Conservation (phyloP, 2,888 invertebrate species). For the Agapostemon virescens region DNA sequence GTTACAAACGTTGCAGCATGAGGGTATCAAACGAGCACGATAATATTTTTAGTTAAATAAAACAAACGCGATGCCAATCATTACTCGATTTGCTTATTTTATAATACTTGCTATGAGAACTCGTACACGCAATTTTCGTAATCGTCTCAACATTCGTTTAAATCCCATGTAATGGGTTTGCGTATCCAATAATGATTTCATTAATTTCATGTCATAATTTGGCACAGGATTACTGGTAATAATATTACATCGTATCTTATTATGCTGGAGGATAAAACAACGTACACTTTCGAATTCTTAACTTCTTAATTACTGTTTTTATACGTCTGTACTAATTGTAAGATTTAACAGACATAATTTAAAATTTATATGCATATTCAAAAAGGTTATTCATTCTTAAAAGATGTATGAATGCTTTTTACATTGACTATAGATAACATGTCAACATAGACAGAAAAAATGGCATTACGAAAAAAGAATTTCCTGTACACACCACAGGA, state of each 20-base stretch:
- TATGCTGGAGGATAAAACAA: neutral
- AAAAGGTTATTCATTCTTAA: too few relatives aligned
- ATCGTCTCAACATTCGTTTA: neutral
- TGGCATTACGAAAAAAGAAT: too few relatives aligned
- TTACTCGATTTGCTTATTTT: neutral
- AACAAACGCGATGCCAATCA: neutral
- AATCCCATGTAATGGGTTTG: neutral
- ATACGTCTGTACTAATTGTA: too few relatives aligned
- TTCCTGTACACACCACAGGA: too few relatives aligned
- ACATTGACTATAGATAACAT: too few relatives aligned
- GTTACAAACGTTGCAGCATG: neutral
- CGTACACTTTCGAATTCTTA: neutral
- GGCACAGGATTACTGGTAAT: neutral
- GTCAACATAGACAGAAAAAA: too few relatives aligned
- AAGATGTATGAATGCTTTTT: too few relatives aligned
- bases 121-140: neutral
- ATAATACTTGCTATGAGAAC: neutral
- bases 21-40: neutral
- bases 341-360: too few relatives aligned
- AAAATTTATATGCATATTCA: too few relatives aligned
- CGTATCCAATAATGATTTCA: neutral
- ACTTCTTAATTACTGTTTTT: neutral
- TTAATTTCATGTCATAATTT: slow-evolving; percentile 1
- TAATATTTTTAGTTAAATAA: neutral
- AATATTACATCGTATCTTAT: neutral